Base-by-base conservation (phyloP, 2,113 vertebrate species). In the Eudyptes chrysolophus region DNA sequence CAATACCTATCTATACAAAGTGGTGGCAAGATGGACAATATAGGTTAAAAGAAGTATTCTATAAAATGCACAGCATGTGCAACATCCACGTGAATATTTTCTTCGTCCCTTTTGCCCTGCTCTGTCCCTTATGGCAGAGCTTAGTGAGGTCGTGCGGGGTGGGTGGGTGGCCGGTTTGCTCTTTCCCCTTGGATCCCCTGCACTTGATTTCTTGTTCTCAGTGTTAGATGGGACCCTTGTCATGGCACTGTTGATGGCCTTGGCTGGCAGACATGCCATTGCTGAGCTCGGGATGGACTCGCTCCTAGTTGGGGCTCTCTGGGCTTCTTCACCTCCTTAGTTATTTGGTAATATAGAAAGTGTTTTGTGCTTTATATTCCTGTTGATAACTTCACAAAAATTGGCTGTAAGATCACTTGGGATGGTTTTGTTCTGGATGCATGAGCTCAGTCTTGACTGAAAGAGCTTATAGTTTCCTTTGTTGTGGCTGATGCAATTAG, bases 301-400 rank as follows among this genome's bases (percentile, higher is more conserved):
- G 0, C 7, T 88, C 58, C 32, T 0, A 1, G 13, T 0, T 64
- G 58, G 42, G 20, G 26, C 34, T 52, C n/a, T 55, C 30, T 0
- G 0, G 66, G 34, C 58, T 72, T 44, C 61, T 83, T 62, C 21
- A 71, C 32, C 21, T 89, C 38, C 13, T 12, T 20, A 6, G 18
- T 71, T 40, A 40, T 9, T 40, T 16, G 14, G 14, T 38, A 66
- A 76, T 16, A 29, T 0, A 21, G 7, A 60, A 77, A 57, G 20
- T 29, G 52, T 10, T 52, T 71, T 88, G 58, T 86, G 76, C 61
- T 76, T 48, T 26, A 1, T 70, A 10, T 44, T 72, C 22, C 30
- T 61, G 51, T 29, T 66, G 89, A 72, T 54, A 64, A 40, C 11
- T 6, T 83, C 51, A 40, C 51, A 83, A 72, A 79, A 75, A 40